A percentile compares a stretch with the other conserved stretches of the same genome.
These are phyloP conservation scores for Mastacembelus armatus DNA, from an alignment of 2,797 vertebrate species.

Conservation along the genomic window DNA sequence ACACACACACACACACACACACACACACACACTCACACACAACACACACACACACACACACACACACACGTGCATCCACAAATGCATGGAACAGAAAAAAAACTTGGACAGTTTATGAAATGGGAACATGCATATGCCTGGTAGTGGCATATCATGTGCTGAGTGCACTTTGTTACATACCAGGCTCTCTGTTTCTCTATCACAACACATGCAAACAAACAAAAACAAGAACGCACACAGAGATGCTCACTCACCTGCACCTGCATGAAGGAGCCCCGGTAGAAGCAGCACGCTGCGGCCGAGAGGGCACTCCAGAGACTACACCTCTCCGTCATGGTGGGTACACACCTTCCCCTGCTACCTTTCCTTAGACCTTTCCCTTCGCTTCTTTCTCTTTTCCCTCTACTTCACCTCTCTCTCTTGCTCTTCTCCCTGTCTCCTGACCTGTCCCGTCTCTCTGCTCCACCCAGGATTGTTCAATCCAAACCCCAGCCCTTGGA, in stretches of 20 bases:
- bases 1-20: neutral
- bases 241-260: constrained; percentile 91
- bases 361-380: constrained; percentile 47
- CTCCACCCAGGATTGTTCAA: constrained; percentile 51
- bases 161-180: constrained; percentile 12
- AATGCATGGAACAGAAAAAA: constrained; percentile 24
- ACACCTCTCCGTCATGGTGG: constrained; percentile 95
- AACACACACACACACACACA: neutral
- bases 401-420: constrained; percentile 18
- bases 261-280: constrained; percentile 98
- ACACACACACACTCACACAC: neutral
- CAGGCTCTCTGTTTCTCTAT: neutral
- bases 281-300: constrained; percentile 98
- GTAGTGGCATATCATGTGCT: neutral
- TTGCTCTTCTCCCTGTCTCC: constrained; percentile 29
- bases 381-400: constrained; percentile 62
- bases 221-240: neutral
- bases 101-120: constrained; percentile 10
- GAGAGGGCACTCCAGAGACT: constrained; percentile 98
- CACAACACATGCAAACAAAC: constrained; percentile 13
- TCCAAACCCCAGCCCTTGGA: constrained; percentile 48
- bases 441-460: constrained; percentile 46
- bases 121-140: constrained; percentile 19
- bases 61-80: neutral
- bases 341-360: constrained; percentile 46